Evolutionary conservation across 2,888 invertebrate genomes (phyloP).

Genomic region (Unio pictorum): DNA sequence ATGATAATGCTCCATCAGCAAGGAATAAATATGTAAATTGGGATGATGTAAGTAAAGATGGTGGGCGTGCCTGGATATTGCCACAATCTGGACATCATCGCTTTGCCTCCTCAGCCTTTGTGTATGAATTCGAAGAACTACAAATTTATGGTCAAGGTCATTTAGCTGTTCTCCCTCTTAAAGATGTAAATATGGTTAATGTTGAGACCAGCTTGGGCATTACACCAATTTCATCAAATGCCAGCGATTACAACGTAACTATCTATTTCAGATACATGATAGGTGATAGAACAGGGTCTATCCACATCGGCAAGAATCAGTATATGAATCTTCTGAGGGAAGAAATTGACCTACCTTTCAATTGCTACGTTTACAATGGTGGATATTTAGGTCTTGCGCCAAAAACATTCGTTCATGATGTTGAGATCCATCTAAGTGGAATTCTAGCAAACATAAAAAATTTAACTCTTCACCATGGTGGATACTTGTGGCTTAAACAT

Average conservation of each 20-base stretch:
- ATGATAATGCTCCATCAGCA: constrained; percentile 44
- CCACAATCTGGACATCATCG: constrained; percentile 51
- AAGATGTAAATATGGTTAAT: constrained; percentile 18
- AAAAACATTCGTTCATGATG: constrained; percentile 54
- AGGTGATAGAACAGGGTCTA: constrained; percentile 56
- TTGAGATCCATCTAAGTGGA: constrained; percentile 55
- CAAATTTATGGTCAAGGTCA: constrained; percentile 60
- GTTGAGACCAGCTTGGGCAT: constrained; percentile 20
- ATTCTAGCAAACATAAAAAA: constrained; percentile 50
- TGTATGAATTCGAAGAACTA: constrained; percentile 54
- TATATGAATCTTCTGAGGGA: constrained; percentile 45
- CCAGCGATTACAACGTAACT: constrained; percentile 34
- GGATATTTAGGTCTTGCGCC: constrained; percentile 54
- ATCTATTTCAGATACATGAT: constrained; percentile 62
- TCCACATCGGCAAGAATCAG: constrained; percentile 49
- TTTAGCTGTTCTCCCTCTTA: constrained; percentile 49
- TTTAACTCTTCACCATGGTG: constrained; percentile 54
- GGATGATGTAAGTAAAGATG: constrained; percentile 40
- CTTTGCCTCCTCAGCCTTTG: constrained; percentile 34
- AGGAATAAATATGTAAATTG: constrained; percentile 47
- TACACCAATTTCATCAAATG: constrained; percentile 9
- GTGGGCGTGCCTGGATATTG: constrained; percentile 56
- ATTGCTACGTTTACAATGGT: constrained; percentile 48
- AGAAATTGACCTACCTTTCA: constrained; percentile 59
- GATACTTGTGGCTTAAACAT: constrained; percentile 56